Conservation (phyloP, 2,888 invertebrate genomes). For the Toxonevra muliebris region DNA sequence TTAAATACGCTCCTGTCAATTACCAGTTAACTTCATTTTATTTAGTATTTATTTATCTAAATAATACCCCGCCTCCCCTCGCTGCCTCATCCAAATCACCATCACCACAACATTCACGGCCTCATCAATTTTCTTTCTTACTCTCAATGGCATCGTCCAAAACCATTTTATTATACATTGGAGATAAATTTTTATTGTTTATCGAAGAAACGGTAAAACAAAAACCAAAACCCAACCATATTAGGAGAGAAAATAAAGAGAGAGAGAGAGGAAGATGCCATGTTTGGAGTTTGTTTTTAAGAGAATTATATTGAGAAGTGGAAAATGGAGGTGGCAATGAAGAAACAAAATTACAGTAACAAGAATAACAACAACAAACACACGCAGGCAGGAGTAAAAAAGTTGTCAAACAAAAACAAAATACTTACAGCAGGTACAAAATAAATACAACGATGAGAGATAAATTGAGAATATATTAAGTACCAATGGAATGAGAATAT, state of each 20-base stretch:
- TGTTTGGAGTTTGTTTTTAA: neutral
- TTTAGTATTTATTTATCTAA: constrained; percentile 23
- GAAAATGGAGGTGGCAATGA: neutral
- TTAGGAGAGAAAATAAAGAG: no score
- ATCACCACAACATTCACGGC: constrained; percentile 14
- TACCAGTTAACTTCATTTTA: constrained; percentile 27
- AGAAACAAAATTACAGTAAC: constrained; percentile 9
- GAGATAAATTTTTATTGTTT: constrained; percentile 50
- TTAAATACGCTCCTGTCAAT: constrained; percentile 31
- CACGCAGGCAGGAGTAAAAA: no score
- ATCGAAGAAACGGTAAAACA: constrained; percentile 46
- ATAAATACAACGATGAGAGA: no score
- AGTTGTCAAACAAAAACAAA: neutral
- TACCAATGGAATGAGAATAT: no score
- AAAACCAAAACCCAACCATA: no score
- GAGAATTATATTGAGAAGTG: no score
- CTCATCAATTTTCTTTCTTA: constrained; percentile 20
- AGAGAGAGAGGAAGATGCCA: neutral
- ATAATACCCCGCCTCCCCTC: neutral
- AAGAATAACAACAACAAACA: constrained; percentile 9
- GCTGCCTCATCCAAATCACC: neutral
- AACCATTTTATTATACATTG: constrained; percentile 41
- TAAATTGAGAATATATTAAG: no score
- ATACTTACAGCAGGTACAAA: no score
- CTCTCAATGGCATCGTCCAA: constrained; percentile 26